Base-by-base conservation (phyloP, 2,797 vertebrate species). In the Garrulus glandarius region DNA sequence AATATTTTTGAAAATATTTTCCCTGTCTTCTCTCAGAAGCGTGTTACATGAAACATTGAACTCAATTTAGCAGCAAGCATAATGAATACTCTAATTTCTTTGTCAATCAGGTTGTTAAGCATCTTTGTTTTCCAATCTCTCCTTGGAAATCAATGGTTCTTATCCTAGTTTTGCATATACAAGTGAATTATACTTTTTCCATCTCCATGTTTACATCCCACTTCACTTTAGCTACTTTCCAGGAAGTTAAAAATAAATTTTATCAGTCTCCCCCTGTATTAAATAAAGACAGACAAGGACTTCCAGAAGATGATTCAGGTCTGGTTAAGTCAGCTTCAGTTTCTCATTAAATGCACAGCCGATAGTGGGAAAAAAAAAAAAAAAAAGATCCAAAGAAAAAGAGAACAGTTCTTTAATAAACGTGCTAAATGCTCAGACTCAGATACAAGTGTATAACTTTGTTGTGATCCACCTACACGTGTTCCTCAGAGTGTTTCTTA, bases 231-330 rank as follows among this genome's bases (percentile, higher is more conserved):
- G 2, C 2, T 3, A 44, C 10, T 63, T 72, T 34, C 6, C 20
- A 41, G 7, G 18, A 75, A 75, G 13, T n/a, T 44, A 61, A 59
- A 60, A 79, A 29, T 15, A 32, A 36, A 7, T 32, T 12, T 56
- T 68, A 41, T 34, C 17, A 16, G 2, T 26, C 6, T 43, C 2
- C 1, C 3, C 3, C 6, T 43, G 4, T 39, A 29, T 41, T 43
- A 60, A n/a, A 56, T 39, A 75, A 49, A 41, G 29, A 30, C 7
- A 65, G 36, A 47, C 5, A 85, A 26, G 2, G 22, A 39, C 3
- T 67, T 83, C 14, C 19, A 61, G 47, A 76, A 59, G n/a, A 76
- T 43, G 5, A n/a, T 34, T 21, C 44, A 30, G 7, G 11, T 2
- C 13, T 82, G 9, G 14, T 37, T 68, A 52, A 44, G 8, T 68